These are phyloP conservation scores for Pristionchus arcanus DNA, from an alignment of 2,888 invertebrate species.

Conservation along the genomic window DNA sequence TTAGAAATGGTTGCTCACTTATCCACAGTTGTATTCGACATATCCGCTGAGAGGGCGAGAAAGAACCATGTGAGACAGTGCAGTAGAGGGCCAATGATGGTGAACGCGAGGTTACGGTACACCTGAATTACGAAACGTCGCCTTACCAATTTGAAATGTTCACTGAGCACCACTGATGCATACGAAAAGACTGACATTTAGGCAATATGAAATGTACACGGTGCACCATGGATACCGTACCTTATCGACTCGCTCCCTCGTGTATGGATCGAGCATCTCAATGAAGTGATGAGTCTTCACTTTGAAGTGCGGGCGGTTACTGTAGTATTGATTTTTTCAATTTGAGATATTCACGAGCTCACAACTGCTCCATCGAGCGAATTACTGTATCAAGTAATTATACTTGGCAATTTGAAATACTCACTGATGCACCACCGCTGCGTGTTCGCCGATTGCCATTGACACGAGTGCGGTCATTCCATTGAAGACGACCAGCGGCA, in stretches of 20 bases:
- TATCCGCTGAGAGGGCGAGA: conserved; percentile 32
- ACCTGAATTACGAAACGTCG: conserved; percentile 2
- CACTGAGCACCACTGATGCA: too few species aligned
- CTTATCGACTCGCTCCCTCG: conserved; percentile 49
- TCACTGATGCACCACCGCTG: background rate
- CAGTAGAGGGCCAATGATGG: conserved; percentile 26
- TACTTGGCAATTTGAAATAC: background rate
- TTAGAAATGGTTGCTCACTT: background rate
- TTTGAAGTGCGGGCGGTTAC: conserved; percentile 51
- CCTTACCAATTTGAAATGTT: background rate
- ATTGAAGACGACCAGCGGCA: conserved; percentile 40
- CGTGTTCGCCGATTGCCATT: conserved; percentile 3
- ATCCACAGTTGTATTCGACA: background rate
- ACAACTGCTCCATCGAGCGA: too few species aligned
- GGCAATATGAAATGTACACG: background rate
- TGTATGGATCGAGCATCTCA: conserved; percentile 35
- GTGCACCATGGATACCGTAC: background rate
- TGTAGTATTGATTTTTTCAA: background rate
- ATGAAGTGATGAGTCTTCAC: conserved; percentile 44
- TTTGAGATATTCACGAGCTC: background rate
- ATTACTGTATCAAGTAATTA: too few species aligned
- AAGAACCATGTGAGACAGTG: conserved; percentile 41
- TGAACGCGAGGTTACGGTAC: conserved; percentile 47
- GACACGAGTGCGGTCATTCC: background rate
- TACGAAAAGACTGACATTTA: too few species aligned